Evolutionary conservation across 2,888 invertebrate genomes (phyloP).

Genomic region (Diaphora mendica): DNA sequence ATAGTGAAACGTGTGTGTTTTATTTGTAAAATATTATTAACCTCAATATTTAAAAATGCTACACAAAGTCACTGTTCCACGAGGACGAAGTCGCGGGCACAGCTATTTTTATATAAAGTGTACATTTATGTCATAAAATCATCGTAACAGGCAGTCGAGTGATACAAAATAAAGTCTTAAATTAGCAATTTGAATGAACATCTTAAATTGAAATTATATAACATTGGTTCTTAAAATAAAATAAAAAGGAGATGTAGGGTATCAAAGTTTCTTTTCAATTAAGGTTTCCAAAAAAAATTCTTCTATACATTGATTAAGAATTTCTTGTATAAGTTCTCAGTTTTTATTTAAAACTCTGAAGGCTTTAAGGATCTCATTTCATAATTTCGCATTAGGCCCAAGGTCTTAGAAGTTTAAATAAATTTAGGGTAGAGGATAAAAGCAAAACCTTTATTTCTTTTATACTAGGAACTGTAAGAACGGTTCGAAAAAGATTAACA

Average conservation of each 20-base stretch:
- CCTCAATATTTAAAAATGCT: no score
- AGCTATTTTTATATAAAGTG: neutral
- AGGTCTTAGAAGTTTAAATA: neutral
- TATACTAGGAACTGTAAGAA: neutral
- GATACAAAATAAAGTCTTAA: neutral
- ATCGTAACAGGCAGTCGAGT: neutral
- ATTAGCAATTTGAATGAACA: neutral
- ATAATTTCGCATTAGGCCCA: neutral
- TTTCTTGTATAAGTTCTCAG: conserved; percentile 24
- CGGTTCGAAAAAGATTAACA: neutral
- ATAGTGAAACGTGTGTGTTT: no score
- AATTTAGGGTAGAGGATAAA: neutral
- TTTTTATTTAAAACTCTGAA: conserved; percentile 1
- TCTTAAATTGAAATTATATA: neutral
- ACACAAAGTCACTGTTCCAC: no score
- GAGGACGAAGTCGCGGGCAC: no score
- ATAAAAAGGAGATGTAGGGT: conserved; percentile 18
- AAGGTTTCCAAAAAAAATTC: conserved; percentile 29
- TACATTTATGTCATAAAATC: neutral
- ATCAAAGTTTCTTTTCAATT: conserved; percentile 19
- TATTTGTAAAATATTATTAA: no score
- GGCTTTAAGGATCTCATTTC: conserved; percentile 24
- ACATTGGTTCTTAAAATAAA: conserved; percentile 11
- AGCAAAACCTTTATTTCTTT: neutral
- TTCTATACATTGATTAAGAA: conserved; percentile 34